Evolutionary conservation across 2,113 vertebrate species (phyloP), one percentile per base, ranked within the genome.

Genomic region (Euleptes europaea): DNA sequence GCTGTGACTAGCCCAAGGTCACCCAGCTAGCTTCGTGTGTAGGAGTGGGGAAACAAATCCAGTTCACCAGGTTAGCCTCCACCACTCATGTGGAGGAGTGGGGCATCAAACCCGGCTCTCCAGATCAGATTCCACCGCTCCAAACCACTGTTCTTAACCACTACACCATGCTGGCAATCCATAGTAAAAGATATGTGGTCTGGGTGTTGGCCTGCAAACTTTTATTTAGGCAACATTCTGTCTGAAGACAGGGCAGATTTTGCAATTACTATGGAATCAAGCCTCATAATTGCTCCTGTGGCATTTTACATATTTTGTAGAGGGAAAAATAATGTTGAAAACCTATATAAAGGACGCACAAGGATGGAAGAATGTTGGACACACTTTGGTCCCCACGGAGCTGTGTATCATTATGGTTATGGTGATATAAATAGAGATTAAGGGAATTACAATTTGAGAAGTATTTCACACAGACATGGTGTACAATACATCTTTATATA

Each of bases 221-320:
- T 54, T 82, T 88, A 65, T 66, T 84, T n/a, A 74, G 80, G 80
- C 78, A 92, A 70, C 88, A 63, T 60, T 93, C 70, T 82, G 92
- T 31, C 80, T 33, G 80, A 90, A 90, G 89, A 87, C 90, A 88
- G 66, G 2, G 1, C 84, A 89, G 80, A 21, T 82, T 76, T 85
- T 88, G 90, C 85, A 72, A 87, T 83, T 83, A 63, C 87, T 83
- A 42, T 74, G 83, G 84, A 86, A 91, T 94, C 86, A 91, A 86
- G 80, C 51, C 72, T 87, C 78, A 71, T 84, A 92, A 91, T 85
- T 88, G 70, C 80, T 75, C 90, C 90, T 92, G 82, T 84, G 91
- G 91, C 86, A 79, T 83, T 89, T 78, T 72, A 42, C 60, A 81
- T 82, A 86, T 90, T 79, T 57, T 63, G 3, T 77, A 73, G 70